Conservation (phyloP, 2,888 invertebrate species). For the Melolontha melolontha region DNA sequence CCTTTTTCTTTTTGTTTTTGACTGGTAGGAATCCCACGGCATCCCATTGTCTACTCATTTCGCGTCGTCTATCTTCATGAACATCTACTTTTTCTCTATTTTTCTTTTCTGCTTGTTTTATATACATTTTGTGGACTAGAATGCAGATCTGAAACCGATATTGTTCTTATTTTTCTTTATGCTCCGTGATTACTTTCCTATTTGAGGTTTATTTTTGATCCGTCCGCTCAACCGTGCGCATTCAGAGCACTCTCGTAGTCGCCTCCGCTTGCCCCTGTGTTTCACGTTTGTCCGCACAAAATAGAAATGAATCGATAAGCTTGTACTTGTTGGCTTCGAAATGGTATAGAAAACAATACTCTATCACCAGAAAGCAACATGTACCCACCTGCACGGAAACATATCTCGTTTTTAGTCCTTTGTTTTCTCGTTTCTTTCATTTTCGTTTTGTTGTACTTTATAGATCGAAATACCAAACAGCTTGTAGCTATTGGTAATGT, state of each 20-base stretch:
- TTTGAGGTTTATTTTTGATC: constrained; percentile 16
- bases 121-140: constrained; percentile 10
- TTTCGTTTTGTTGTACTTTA: too few species aligned
- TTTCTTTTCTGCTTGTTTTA: neutral
- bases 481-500: too few species aligned
- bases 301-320: constrained; percentile 26
- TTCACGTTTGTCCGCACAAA: neutral
- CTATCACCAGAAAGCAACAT: constrained; percentile 5
- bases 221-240: constrained; percentile 6
- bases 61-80: constrained; percentile 17
- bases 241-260: constrained; percentile 5
- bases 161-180: constrained; percentile 17
- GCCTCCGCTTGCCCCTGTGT: too few species aligned
- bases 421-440: too few species aligned
- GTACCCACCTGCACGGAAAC: constrained; percentile 1
- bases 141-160: constrained; percentile 14
- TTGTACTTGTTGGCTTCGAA: constrained; percentile 12
- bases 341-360: constrained; percentile 6
- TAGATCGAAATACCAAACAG: too few species aligned
- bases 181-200: constrained; percentile 15
- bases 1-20: constrained; percentile 4
- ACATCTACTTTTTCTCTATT: constrained; percentile 1
- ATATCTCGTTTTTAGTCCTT: neutral
- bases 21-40: constrained; percentile 7
- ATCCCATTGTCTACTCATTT: constrained; percentile 24